Evolutionary conservation across 2,113 vertebrate species (phyloP).

Genomic region (Trichechus manatus): DNA sequence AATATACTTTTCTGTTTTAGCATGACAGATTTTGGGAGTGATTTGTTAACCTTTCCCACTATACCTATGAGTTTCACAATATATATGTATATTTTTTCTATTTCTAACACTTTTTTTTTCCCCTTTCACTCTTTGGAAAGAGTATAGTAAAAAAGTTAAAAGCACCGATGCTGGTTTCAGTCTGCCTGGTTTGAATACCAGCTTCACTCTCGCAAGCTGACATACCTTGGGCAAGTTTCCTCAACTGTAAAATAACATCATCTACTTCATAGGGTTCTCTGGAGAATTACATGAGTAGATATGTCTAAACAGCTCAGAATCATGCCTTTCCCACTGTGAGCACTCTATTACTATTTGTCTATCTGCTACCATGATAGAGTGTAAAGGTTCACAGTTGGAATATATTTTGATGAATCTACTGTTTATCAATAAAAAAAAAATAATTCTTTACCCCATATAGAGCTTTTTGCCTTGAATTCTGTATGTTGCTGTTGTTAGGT

Average conservation of each 20-base stretch:
- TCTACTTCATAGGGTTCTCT: not conserved
- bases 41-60: conserved; percentile 24
- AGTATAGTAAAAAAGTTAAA: not conserved
- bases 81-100: not conserved
- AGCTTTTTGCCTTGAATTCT: conserved; percentile 45
- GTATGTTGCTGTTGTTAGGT: not conserved
- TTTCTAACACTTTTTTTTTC: conserved; percentile 35
- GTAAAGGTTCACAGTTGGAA: not conserved
- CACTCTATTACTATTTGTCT: not conserved
- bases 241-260: conserved; percentile 16
- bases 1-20: not conserved
- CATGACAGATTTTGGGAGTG: conserved; percentile 12
- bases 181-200: not conserved
- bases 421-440: not conserved
- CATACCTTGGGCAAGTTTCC: not conserved
- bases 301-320: not conserved
- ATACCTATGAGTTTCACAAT: not conserved
- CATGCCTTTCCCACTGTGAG: not conserved
- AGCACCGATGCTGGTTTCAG: not conserved
- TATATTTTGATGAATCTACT: not conserved
- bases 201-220: not conserved
- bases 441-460: not conserved
- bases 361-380: not conserved
- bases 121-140: not conserved
- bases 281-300: not conserved